Base-by-base conservation (phyloP, 1,140 invertebrate species). In the Halictus rubicundus region DNA sequence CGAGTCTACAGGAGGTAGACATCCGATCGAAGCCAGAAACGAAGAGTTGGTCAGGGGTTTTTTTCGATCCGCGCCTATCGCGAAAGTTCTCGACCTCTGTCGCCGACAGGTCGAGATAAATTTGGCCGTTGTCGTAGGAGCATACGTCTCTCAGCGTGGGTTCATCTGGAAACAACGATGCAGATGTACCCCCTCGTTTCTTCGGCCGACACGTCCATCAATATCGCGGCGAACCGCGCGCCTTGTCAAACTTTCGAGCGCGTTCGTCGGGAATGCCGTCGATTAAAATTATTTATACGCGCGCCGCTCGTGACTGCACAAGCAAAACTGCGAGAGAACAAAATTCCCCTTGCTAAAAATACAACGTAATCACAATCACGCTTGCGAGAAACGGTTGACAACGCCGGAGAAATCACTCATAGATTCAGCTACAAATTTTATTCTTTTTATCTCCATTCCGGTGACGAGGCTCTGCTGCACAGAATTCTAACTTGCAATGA, bases 111-210 rank as follows among this genome's bases (percentile, higher is more conserved):
- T 77, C n/a, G 78, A 85, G 83, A 88, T 85, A 83, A 78, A 87
- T 87, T 88, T 83, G 81, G 75, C 75, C 78, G 37, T 66, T 65
- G 80, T 77, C 72, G 69, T 68, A 63, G 72, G 76, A 81, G 84
- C 81, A 85, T 85, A 83, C 83, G 79, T 87, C 87, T 88, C 87
- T 54, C 87, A 85, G 85, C 84, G 84, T 86, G 85, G 60, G 84
- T 16, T 86, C 85, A 87, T 83, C 85, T 87, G 71, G 81, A 78
- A 76, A 86, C 86, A 84, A 86, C 85, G 85, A 87, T 82, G 82
- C 80, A 69, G 77, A 85, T 86, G 85, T 87, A 83, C 54, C 81
- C 80, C 80, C 73, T 79, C 78, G 75, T 83, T 82, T 87, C 85
- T 82, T 60, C 59, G 60, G 59, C 63, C 80, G 73, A 80, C 83